Evolutionary conservation across 2,888 invertebrate genomes (phyloP), one percentile per base, ranked within the genome.

Genomic region (Trichogramma dendrolimi): DNA sequence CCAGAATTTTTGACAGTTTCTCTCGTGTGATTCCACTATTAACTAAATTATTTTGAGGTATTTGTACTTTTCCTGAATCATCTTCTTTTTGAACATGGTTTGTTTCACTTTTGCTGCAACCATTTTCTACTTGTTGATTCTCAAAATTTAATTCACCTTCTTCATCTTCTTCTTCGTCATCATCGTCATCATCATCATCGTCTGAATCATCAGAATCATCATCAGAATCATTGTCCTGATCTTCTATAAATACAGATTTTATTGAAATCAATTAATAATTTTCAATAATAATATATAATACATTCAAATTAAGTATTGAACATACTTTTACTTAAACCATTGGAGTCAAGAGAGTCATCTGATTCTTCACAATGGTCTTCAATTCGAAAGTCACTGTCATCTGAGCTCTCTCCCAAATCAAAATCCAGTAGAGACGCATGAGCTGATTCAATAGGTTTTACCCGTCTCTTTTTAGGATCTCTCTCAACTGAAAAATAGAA

Each of bases 351-450:
- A 1, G 88, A 89, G 78, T 90, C 88, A 76, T 89, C 91, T 66
- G 90, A 90, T 70, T 90, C 88, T 68, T 88, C 87, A 60, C 86
- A 85, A 73, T 91, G 91, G 77, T 92, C 92, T 77, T 92, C 92
- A 63, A 93, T 92, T 59, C 94, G 86, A 80, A 95, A 96, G 81
- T 96, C 96, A 64, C 94, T 95, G 80, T 96, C 96, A 76, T 96
- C 94, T 0, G 94, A 94, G 76, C 94, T 94, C 78, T 93, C 93
- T 46, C 90, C 94, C 63, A 92, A 83, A 81, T 93, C 93, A 71
- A 92, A 91, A 77, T 92, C 90, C 56, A 92, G 80, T 61, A 92
- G 80, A 6, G 90, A 87, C 49, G 66, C 79, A 67, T 90, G 88
- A 49, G 87, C 85, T 6, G 87, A 86, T 74, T 85, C 89, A 62